Evolutionary conservation across 1,140 invertebrate species (phyloP).

Genomic region (Neodiprion fabricii): DNA sequence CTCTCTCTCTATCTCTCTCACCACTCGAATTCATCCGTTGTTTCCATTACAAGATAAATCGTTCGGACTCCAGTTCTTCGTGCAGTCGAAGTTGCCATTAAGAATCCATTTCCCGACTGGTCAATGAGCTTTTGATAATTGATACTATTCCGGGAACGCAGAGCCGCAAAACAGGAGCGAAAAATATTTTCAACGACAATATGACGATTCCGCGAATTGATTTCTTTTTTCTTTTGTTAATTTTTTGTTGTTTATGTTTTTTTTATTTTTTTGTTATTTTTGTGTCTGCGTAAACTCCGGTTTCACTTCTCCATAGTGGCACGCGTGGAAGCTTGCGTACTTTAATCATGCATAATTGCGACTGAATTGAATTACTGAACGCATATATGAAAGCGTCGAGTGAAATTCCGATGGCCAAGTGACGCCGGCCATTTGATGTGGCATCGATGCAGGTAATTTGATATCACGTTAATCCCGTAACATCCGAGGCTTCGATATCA

Average conservation of each 20-base stretch:
- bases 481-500: too few relatives aligned
- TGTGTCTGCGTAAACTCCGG: too few relatives aligned
- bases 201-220: too few relatives aligned
- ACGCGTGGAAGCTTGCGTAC: too few relatives aligned
- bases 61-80: conserved; percentile 34
- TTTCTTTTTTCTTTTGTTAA: too few relatives aligned
- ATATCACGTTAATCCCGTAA: neutral
- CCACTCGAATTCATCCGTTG: conserved; percentile 32
- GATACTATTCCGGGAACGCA: neutral
- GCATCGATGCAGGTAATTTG: neutral
- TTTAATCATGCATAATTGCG: too few relatives aligned
- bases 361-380: too few relatives aligned
- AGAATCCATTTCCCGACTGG: conserved; percentile 47
- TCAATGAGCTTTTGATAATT: conserved; percentile 12
- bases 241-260: too few relatives aligned
- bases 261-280: too few relatives aligned
- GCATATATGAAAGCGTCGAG: too few relatives aligned
- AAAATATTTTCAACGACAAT: too few relatives aligned
- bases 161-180: neutral
- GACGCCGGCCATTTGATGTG: neutral
- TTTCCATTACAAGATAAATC: conserved; percentile 56
- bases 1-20: conserved; percentile 12
- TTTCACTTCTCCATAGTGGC: too few relatives aligned
- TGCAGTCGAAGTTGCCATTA: conserved; percentile 39
- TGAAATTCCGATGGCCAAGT: neutral